Evolutionary conservation across 2,113 vertebrate species (phyloP).

Genomic region (Gadus chalcogrammus): DNA sequence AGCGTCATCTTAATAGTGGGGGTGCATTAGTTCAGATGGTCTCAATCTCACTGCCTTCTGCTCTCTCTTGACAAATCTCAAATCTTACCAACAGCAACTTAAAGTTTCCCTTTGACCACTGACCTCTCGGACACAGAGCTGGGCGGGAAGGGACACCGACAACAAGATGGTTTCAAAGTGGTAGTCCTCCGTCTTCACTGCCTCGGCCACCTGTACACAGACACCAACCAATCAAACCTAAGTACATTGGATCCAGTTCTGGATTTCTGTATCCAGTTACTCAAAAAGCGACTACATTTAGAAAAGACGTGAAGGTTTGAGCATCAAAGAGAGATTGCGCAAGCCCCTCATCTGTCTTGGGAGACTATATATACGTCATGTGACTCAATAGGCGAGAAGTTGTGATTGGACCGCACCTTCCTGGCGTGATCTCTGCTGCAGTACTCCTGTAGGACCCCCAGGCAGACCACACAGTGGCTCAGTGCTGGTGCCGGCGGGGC

Average conservation of each 20-base stretch:
- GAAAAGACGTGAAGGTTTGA: too few species aligned
- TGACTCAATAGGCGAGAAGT: background rate
- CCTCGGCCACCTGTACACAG: constrained; percentile 78
- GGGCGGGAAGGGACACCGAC: constrained; percentile 90
- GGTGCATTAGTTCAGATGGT: too few species aligned
- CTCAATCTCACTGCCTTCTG: too few species aligned
- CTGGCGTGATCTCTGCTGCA: constrained; percentile 75
- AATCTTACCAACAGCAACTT: too few species aligned
- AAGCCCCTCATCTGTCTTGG: too few species aligned
- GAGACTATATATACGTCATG: too few species aligned
- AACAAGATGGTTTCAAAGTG: constrained; percentile 86
- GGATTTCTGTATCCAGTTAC: too few species aligned
- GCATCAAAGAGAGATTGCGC: too few species aligned
- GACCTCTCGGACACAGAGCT: constrained; percentile 95
- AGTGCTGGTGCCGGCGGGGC: background rate
- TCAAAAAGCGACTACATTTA: too few species aligned
- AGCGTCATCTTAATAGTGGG: too few species aligned
- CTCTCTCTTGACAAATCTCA: too few species aligned
- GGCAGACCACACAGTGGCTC: constrained; percentile 80
- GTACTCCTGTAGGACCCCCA: constrained; percentile 88
- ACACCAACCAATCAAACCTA: background rate
- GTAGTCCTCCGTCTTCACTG: constrained; percentile 78
- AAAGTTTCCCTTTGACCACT: constrained; percentile 29
- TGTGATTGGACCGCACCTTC: constrained; percentile 70
- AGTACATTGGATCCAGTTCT: background rate